phyloP scores from a whole-genome alignment of 2,888 invertebrate genomes.

The Latrodectus elegans region DNA sequence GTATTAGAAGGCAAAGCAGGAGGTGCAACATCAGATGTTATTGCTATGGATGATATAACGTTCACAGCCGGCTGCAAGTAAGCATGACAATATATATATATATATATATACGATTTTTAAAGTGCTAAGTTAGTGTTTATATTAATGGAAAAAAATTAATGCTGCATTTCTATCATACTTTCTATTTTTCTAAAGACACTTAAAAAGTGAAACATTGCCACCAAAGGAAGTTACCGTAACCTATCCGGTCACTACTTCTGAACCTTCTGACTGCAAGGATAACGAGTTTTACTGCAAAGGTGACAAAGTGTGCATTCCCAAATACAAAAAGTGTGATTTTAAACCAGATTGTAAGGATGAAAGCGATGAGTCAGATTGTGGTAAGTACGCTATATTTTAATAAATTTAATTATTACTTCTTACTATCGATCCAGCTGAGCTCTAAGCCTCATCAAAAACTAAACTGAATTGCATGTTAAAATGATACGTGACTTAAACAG shows the following conservation, averaged over 20 bases:
- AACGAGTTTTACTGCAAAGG: conserved; percentile 37
- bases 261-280: conserved; percentile 12
- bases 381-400: conserved; percentile 18
- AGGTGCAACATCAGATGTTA: conserved; percentile 29
- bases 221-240: conserved; percentile 17
- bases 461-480: too few relatives aligned
- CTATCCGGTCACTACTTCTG: not conserved
- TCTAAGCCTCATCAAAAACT: too few relatives aligned
- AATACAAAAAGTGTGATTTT: conserved; percentile 51
- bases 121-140: too few relatives aligned
- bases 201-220: conserved; percentile 31
- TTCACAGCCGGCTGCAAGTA: conserved; percentile 68
- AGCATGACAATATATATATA: not conserved
- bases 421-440: too few relatives aligned
- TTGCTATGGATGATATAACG: conserved; percentile 70
- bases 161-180: not conserved
- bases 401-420: too few relatives aligned
- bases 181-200: conserved; percentile 17
- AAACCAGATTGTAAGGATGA: conserved; percentile 60
- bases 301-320: conserved; percentile 51
- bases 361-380: conserved; percentile 66
- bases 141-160: too few relatives aligned
- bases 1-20: conserved; percentile 66
- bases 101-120: too few relatives aligned
- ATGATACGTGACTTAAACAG: too few relatives aligned